Conservation (phyloP, 2,888 invertebrate genomes). For the Trichacis sp. region DNA sequence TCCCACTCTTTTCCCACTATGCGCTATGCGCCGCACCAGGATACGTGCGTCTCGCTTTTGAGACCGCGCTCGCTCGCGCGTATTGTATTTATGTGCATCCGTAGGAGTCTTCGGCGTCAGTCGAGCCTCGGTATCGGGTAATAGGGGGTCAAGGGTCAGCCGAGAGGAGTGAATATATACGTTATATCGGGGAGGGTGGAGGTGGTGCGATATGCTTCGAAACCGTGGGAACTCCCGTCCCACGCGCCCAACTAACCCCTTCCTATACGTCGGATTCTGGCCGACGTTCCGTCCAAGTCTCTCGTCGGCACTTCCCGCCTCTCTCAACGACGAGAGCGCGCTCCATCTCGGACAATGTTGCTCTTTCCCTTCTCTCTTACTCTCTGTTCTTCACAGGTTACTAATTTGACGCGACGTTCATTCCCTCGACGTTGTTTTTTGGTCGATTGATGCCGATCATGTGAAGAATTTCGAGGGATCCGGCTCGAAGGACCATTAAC, state of each 20-base stretch:
- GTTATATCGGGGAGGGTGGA: conserved; percentile 46
- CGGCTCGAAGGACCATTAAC: not conserved
- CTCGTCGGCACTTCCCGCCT: conserved; percentile 34
- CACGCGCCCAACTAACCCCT: conserved; percentile 67
- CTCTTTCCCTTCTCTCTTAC: conserved; percentile 52
- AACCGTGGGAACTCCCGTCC: conserved; percentile 68
- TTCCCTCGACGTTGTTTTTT: too few relatives aligned
- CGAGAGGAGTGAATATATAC: conserved; percentile 55
- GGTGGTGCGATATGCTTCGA: conserved; percentile 64
- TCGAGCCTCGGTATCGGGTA: conserved; percentile 65
- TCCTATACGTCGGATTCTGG: conserved; percentile 29
- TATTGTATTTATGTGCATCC: conserved; percentile 54
- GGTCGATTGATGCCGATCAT: too few relatives aligned
- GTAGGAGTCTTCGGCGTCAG: conserved; percentile 64
- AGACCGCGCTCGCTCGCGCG: conserved; percentile 26
- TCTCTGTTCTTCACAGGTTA: conserved; percentile 18
- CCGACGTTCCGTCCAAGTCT: conserved; percentile 34
- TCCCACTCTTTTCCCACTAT: conserved; percentile 2
- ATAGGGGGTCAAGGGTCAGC: conserved; percentile 68
- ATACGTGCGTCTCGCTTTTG: conserved; percentile 14
- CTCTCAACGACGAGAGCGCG: too few relatives aligned
- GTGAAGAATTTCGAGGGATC: not conserved
- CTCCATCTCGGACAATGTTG: conserved; percentile 43
- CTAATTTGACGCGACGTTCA: not conserved
- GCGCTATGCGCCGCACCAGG: too few relatives aligned